Base-by-base conservation (phyloP, 2,888 invertebrate genomes). In the Callinectes sapidus region DNA sequence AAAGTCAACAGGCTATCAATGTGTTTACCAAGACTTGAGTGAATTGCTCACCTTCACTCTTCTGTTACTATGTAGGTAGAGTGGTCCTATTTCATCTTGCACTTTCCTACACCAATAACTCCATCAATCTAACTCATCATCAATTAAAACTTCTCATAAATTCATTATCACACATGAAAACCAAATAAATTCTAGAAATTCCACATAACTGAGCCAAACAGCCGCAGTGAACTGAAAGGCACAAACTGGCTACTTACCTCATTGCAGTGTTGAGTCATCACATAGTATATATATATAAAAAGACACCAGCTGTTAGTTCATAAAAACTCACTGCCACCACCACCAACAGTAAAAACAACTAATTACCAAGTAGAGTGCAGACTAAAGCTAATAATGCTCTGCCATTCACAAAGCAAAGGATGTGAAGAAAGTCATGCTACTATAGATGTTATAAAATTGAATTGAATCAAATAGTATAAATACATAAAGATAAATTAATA, bases 221-320 rank as follows among this genome's bases (percentile, higher is more conserved):
- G 61, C 71, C 32, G n/a, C 23, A n/a, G 71, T n/a, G 13, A 28
- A 28, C 6, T 77, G n/a, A 77, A 77, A 8, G 61, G 23, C 61
- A 61, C 23, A 61, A 55, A 61, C 23, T 61, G 2, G 23, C 5
- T 61, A 61, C 61, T 61, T 61, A 61, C 61, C 18, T 61, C 18
- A 61, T 61, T 61, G 61, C 23, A 61, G 61, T 61, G 61, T 23
- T 61, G 61, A 18, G 61, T 1, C 13, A 13, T 1, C 61, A 61
- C 61, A 61, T 61, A 61, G n/a, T 28, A n/a, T 77, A 28, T 28
- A n/a, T 77, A 28, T 2, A 28, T 13, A 77, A 28, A 77, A 77
- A 77, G 71, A 77, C 71, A 77, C 61, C 61, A 77, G 28, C n/a
- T 77, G 28, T 77, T 77, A 77, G 71, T 77, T 10, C 71, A 77